Conservation (phyloP, 2,113 vertebrate species). For the Periophthalmodon schlosseri region DNA sequence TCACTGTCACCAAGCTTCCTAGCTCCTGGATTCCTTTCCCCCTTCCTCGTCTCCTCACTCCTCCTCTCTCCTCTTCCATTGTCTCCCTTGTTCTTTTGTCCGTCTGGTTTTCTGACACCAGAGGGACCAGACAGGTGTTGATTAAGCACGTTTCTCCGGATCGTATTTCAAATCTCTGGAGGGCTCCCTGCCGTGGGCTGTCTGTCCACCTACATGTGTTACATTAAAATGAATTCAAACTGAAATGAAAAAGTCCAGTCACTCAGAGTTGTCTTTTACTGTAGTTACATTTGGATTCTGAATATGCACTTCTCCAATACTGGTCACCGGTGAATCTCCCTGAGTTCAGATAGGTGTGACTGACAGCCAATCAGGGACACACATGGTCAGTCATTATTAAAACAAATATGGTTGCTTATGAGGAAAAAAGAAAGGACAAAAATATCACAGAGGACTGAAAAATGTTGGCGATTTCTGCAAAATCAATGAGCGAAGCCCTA, state of each 20-base stretch:
- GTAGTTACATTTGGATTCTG: not conserved
- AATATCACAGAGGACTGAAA: too few species aligned
- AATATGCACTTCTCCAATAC: too few species aligned
- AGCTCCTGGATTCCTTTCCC: not conserved
- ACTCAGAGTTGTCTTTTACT: not conserved
- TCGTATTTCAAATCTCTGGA: not conserved
- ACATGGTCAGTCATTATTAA: too few species aligned
- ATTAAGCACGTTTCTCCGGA: not conserved
- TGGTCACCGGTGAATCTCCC: too few species aligned
- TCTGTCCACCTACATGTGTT: not conserved
- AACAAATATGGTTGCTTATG: too few species aligned
- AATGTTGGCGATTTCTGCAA: too few species aligned
- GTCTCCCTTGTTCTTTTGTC: not conserved
- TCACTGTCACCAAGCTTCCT: not conserved
- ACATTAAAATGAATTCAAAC: not conserved
- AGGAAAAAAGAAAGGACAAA: too few species aligned
- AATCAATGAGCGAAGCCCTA: too few species aligned
- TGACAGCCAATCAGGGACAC: too few species aligned
- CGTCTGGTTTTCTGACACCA: not conserved
- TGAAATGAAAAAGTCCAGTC: not conserved
- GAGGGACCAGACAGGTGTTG: constrained; percentile 1
- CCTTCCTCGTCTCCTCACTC: not conserved
- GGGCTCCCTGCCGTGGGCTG: not conserved
- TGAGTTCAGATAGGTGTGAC: too few species aligned
- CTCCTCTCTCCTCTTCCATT: not conserved